A percentile compares a stretch with the other conserved stretches of the same genome.
These are phyloP conservation scores for Mythimna impura DNA, from an alignment of 2,888 invertebrate species.

Conservation along the genomic window DNA sequence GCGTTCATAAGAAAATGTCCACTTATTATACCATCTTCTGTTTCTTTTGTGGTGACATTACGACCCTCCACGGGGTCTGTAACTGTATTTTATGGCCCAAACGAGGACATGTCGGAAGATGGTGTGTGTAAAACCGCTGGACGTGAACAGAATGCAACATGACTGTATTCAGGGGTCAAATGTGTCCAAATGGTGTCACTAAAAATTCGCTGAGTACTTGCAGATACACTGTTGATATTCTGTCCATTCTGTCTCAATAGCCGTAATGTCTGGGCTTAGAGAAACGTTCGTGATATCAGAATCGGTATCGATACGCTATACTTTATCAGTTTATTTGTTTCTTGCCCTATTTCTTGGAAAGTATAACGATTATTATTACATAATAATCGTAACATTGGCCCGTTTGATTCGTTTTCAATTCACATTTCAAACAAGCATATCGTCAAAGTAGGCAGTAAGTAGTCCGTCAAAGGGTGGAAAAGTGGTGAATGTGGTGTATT, in stretches of 20 bases:
- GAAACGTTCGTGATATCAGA: slow-evolving; percentile 12
- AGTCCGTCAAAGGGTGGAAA: neutral
- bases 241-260: slow-evolving; percentile 14
- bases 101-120: slow-evolving; percentile 20
- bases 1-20: neutral
- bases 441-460: slow-evolving; percentile 14
- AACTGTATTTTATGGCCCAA: slow-evolving; percentile 32
- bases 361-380: slow-evolving; percentile 44
- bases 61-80: slow-evolving; percentile 7
- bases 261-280: slow-evolving; percentile 17
- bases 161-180: slow-evolving; percentile 17
- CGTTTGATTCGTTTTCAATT: slow-evolving; percentile 44
- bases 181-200: slow-evolving; percentile 33
- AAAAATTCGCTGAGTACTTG: slow-evolving; percentile 18
- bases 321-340: slow-evolving; percentile 42
- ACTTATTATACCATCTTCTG: neutral
- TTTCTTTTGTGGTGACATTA: slow-evolving; percentile 19
- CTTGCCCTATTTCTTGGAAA: slow-evolving; percentile 33
- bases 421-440: slow-evolving; percentile 28
- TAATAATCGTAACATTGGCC: slow-evolving; percentile 53
- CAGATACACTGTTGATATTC: neutral
- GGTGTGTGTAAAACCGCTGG: slow-evolving; percentile 24
- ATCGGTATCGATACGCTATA: slow-evolving; percentile 1
- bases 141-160: slow-evolving; percentile 49
- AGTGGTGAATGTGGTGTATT: neutral